Conservation (phyloP, 2,797 vertebrate species). For the Pelochelys cantorii region DNA sequence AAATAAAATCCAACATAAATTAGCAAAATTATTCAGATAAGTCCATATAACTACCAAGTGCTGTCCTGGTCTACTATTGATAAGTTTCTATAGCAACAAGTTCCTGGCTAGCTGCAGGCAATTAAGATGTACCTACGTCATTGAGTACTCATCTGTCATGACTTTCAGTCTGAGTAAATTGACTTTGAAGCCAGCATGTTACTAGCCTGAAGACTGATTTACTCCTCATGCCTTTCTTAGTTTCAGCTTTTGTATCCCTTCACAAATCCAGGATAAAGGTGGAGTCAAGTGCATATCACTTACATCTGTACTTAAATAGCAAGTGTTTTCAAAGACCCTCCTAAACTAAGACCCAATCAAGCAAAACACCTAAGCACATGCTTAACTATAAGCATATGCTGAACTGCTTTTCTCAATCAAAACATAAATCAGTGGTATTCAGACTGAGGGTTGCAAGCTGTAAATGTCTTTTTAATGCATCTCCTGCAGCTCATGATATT, state of each 20-base stretch:
- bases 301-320: background rate
- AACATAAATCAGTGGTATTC: background rate
- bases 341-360: background rate
- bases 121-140: background rate
- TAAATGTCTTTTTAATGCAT: background rate
- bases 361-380: background rate
- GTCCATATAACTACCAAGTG: background rate
- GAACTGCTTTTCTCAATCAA: background rate
- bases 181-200: background rate
- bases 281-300: background rate
- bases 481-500: background rate
- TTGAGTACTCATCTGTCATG: background rate
- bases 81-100: constrained; percentile 48
- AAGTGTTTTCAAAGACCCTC: background rate
- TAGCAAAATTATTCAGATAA: constrained; percentile 9
- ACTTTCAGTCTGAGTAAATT: background rate
- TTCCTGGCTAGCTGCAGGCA: background rate
- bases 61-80: constrained; percentile 5
- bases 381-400: background rate
- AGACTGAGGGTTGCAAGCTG: background rate
- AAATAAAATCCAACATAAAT: background rate
- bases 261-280: background rate
- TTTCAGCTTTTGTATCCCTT: background rate
- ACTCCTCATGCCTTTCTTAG: background rate
- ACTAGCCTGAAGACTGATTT: background rate